Base-by-base conservation (phyloP, 2,888 invertebrate genomes). In the Agriotes lineatus region DNA sequence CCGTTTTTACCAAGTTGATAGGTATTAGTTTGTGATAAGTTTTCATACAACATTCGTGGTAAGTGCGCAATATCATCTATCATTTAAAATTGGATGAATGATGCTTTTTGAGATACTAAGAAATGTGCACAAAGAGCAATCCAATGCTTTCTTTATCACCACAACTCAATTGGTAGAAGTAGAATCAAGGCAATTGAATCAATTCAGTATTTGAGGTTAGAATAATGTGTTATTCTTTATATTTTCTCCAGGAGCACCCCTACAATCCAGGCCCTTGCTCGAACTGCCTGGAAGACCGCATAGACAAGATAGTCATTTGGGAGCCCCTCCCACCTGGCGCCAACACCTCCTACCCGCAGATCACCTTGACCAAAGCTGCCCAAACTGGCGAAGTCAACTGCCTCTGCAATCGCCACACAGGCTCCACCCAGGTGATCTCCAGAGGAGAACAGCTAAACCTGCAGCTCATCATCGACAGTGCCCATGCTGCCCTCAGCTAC, bases 231-330 rank as follows among this genome's bases (percentile, higher is more conserved):
- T n/a, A n/a, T n/a, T n/a, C n/a, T n/a, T n/a, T n/a, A n/a, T n/a
- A n/a, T n/a, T n/a, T n/a, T n/a, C n/a, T n/a, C n/a, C 1, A 90
- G 90, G 93, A 93, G 75, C 88, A 92, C 75, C 92, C 93, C 0
- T 93, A 93, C 79, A 93, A 92, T 69, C 89, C 91, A 50, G 92
- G 93, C 0, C 90, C 93, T 44, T 95, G 95, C 79, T 90, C 91
- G n/a, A 91, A 93, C 73, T 96, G 96, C 75, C 92, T 95, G 84
- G 93, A 94, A 81, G 95, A 95, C 76, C 89, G 94, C 7, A 93
- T 94, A 16, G 95, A 96, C 77, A 94, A 94, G 78, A 84, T 95
- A 30, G 89, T 94, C 12, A 88, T 95, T 39, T 93, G 93, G 91
- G 94, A 94, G 79, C 93, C 90, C 0, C 80, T 86, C 5, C 85